Percentiles rank a stretch among this genome's conserved stretches.
phyloP scores from a whole-genome alignment of 2,888 invertebrate genomes.

The Neuroscelio doddi region DNA sequence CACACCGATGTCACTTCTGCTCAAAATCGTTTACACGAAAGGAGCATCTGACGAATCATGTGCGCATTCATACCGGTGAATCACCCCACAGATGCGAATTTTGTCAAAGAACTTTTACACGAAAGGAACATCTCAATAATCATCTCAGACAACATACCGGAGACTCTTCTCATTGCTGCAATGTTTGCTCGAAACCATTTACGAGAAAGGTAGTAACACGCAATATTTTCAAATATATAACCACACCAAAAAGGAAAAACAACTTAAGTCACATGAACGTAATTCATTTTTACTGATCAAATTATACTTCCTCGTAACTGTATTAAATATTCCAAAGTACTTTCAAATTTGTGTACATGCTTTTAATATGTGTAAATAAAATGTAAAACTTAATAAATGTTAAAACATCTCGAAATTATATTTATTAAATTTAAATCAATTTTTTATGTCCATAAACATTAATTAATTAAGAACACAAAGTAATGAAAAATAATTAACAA shows the following conservation, averaged over 20 bases:
- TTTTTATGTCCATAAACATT: too few species aligned
- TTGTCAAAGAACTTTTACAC: slow-evolving; percentile 81
- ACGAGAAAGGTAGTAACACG: slow-evolving; percentile 75
- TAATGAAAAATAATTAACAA: background rate
- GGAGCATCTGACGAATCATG: slow-evolving; percentile 89
- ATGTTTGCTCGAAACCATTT: slow-evolving; percentile 83
- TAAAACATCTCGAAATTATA: too few species aligned
- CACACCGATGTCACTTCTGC: slow-evolving; percentile 88
- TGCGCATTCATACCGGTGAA: slow-evolving; percentile 77
- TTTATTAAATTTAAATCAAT: too few species aligned
- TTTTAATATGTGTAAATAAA: background rate
- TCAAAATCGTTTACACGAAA: slow-evolving; percentile 89
- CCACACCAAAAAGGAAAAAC: too few species aligned
- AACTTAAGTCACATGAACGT: too few species aligned
- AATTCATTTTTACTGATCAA: too few species aligned
- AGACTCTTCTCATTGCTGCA: slow-evolving; percentile 82
- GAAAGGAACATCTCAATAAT: slow-evolving; percentile 82
- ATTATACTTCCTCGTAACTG: too few species aligned
- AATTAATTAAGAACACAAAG: too few species aligned
- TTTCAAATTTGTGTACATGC: too few species aligned
- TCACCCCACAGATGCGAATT: slow-evolving; percentile 82
- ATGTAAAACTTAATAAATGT: background rate
- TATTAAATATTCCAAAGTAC: too few species aligned
- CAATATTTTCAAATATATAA: background rate
- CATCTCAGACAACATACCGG: slow-evolving; percentile 83